Base-by-base conservation (phyloP, 2,888 invertebrate species). In the Sepiola atlantica region DNA sequence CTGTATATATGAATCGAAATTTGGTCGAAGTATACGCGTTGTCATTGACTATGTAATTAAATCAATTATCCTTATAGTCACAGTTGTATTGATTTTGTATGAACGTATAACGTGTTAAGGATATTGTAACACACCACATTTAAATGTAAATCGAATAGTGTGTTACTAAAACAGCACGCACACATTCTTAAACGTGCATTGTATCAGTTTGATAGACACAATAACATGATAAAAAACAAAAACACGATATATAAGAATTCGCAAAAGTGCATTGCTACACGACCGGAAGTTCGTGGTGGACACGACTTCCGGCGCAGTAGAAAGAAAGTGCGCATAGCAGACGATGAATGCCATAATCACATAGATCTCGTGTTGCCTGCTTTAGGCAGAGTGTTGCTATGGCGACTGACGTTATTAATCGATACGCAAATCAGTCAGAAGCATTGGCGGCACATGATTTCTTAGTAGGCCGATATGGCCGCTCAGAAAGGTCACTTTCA, bases 371-470 rank as follows among this genome's bases (percentile, higher is more conserved):
- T 61, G 61, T 77, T 12, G 77, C n/a, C 77, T 18, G 77, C 77
- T n/a, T 12, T 77, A n/a, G 77, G 77, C 77, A 77, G n/a, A 77
- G 16, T 77, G 77, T 77, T 77, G 77, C 77, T 18, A 77, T 77
- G 77, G 32, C 77, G 12, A 77, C 77, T 77, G 77, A 77, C 77
- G 77, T 77, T n/a, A 8, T n/a, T 77, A 77, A 77, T 77, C 77
- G 77, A 77, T 77, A 77, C n/a, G 77, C 77, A 77, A 77, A 77
- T 77, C 77, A 77, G 77, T 77, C 77, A 77, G 77, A 77, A 77
- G 77, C n/a, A n/a, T n/a, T 77, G 77, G n/a, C n/a, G 77, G 32
- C 77, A n/a, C 77, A 77, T 77, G 77, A 77, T 77, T 77, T 77
- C n/a, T 77, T 77, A n/a, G n/a, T 32, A 77, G 77, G n/a, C n/a